These are phyloP conservation scores for Raja brachyura DNA, from an alignment of 2,113 vertebrate genomes.

Conservation along the genomic window DNA sequence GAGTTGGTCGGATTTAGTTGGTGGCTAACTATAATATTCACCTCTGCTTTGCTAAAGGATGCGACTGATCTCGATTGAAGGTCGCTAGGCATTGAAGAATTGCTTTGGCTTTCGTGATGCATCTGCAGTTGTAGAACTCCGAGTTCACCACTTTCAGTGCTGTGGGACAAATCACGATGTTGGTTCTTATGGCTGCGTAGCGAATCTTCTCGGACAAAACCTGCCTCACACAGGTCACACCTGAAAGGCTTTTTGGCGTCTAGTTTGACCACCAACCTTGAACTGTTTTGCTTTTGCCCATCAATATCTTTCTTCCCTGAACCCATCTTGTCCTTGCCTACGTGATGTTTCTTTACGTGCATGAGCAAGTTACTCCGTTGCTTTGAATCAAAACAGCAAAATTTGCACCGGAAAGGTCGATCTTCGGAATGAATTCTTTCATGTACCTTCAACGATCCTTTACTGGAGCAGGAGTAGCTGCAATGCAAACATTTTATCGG, in stretches of 20 bases:
- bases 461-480: conserved; percentile 86
- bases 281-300: conserved; percentile 53
- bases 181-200: conserved; percentile 89
- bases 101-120: conserved; percentile 43
- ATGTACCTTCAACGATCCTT: conserved; percentile 81
- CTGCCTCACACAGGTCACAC: conserved; percentile 76
- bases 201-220: conserved; percentile 89
- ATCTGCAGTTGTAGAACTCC: conserved; percentile 61
- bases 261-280: conserved; percentile 75
- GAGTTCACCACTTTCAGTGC: conserved; percentile 47
- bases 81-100: conserved; percentile 47
- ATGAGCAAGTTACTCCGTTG: conserved; percentile 90
- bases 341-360: conserved; percentile 79
- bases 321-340: conserved; percentile 55
- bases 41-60: conserved; percentile 61
- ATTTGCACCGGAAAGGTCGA: conserved; percentile 78
- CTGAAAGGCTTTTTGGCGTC: conserved; percentile 80
- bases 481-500: conserved; percentile 79
- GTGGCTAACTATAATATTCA: conserved; percentile 82
- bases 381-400: conserved; percentile 85
- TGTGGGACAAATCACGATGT: conserved; percentile 61
- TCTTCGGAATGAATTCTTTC: conserved; percentile 85
- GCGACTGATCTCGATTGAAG: conserved; percentile 51
- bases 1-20: conserved; percentile 56
- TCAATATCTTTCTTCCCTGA: conserved; percentile 53